Conservation (phyloP, 2,113 vertebrate genomes). For the Centrocercus urophasianus region DNA sequence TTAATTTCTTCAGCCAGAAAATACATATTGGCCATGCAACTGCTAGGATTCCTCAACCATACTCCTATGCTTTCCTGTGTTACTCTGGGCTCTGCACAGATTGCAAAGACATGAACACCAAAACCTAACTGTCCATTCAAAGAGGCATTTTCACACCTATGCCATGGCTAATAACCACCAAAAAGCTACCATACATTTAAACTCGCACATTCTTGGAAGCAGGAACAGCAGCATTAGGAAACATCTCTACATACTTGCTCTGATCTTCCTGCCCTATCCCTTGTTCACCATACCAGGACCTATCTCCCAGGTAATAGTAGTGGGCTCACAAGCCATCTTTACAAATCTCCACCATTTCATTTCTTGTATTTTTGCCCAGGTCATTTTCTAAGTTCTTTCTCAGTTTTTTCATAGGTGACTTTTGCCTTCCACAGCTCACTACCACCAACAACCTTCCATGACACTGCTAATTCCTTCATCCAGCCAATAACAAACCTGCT, state of each 20-base stretch:
- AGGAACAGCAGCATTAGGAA: neutral
- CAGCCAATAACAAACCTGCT: neutral
- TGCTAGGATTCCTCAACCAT: neutral
- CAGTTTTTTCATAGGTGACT: neutral
- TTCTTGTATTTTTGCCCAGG: neutral
- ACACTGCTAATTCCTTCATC: neutral
- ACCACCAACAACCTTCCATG: neutral
- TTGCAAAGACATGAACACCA: neutral
- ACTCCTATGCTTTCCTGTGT: neutral
- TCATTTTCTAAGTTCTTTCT: neutral
- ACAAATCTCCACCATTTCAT: neutral
- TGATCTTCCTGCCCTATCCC: neutral
- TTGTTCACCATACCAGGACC: neutral
- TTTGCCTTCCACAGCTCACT: neutral
- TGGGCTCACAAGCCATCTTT: neutral
- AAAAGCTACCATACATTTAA: neutral
- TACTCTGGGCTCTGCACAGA: neutral
- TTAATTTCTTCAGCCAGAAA: neutral
- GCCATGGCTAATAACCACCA: neutral
- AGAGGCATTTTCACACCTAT: accelerated
- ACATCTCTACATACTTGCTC: neutral
- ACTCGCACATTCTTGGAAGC: neutral
- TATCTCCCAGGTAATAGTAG: accelerated
- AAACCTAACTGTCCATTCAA: neutral
- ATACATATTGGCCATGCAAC: neutral